phyloP scores from a whole-genome alignment of 2,888 invertebrate species.

The Plusia festucae region DNA sequence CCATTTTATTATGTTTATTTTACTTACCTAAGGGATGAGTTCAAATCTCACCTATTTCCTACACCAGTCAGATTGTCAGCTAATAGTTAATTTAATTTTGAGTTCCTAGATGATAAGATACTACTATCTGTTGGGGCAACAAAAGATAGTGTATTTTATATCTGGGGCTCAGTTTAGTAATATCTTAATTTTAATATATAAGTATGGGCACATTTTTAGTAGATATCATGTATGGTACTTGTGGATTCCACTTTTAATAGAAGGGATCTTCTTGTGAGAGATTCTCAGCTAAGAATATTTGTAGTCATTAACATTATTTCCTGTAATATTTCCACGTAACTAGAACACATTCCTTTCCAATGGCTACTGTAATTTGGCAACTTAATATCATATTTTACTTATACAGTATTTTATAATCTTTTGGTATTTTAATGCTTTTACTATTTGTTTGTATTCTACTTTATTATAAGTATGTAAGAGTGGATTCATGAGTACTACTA shows the following conservation, averaged over 20 bases:
- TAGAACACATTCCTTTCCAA: not conserved
- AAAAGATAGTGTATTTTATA: not conserved
- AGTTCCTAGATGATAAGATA: not conserved
- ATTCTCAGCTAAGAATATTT: not conserved
- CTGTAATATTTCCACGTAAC: not conserved
- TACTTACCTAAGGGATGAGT: not conserved
- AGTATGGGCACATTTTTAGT: not conserved
- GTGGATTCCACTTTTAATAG: not conserved
- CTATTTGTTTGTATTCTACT: constrained; percentile 15
- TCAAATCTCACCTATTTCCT: constrained; percentile 4
- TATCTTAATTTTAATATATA: not conserved
- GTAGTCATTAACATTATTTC: not conserved
- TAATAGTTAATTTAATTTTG: constrained; percentile 2
- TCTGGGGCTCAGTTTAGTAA: not conserved
- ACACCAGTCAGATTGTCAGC: constrained; percentile 2
- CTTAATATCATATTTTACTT: constrained; percentile 1
- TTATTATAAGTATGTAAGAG: constrained; percentile 37
- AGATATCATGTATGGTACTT: not conserved
- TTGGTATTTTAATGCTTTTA: constrained; percentile 31
- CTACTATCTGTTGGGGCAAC: not conserved
- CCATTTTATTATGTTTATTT: constrained; percentile 5
- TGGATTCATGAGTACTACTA: constrained; percentile 29
- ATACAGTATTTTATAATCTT: constrained; percentile 9
- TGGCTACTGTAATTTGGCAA: constrained; percentile 12
- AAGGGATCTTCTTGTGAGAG: not conserved